Conservation (phyloP, 2,113 vertebrate genomes). For the Hyperopisus bebe region DNA sequence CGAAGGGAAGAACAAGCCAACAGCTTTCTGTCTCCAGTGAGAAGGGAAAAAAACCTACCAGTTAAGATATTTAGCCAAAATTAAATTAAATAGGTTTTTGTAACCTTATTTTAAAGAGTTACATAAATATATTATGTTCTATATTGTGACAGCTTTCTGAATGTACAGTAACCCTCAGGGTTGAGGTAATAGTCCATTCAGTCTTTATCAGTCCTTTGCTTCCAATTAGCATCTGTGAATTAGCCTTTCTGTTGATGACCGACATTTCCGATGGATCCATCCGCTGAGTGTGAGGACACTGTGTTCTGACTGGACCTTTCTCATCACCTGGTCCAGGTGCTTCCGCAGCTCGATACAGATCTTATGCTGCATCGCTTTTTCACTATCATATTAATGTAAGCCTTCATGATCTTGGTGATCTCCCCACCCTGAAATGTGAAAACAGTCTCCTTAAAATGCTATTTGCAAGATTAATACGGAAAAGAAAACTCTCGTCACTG, state of each 20-base stretch:
- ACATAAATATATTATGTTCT: neutral
- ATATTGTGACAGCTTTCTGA: neutral
- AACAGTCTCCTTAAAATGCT: neutral
- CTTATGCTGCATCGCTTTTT: constrained; percentile 87
- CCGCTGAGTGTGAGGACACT: neutral
- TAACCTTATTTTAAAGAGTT: neutral
- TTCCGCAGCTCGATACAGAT: constrained; percentile 69
- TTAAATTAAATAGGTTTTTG: neutral
- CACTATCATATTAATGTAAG: constrained; percentile 89
- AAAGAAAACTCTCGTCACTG: neutral
- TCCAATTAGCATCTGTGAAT: neutral
- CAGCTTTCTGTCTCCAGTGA: neutral
- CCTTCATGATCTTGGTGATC: constrained; percentile 90
- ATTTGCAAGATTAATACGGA: neutral
- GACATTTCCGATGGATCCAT: neutral
- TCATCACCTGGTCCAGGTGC: constrained; percentile 73
- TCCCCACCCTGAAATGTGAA: constrained; percentile 67
- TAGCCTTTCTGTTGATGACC: constrained; percentile 1
- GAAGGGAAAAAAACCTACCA: neutral
- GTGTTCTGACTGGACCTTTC: neutral
- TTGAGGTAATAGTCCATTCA: neutral
- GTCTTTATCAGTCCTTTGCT: neutral
- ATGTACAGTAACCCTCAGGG: neutral
- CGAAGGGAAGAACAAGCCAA: neutral
- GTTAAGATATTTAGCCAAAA: neutral